Conservation (phyloP, 2,113 vertebrate genomes). For the Lophius piscatorius region DNA sequence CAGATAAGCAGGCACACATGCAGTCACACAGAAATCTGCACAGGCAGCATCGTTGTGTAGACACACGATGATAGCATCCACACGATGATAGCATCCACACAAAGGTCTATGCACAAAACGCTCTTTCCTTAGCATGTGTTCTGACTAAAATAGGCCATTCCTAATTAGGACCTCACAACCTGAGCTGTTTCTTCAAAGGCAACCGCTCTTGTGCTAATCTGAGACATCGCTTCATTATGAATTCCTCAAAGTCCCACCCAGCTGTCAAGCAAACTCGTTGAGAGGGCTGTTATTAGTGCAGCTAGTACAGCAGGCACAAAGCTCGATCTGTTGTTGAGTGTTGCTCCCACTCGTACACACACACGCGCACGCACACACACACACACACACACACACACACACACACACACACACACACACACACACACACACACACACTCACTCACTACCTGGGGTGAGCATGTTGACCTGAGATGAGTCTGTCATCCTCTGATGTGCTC, state of each 20-base stretch:
- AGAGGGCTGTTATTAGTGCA: slow-evolving; percentile 69
- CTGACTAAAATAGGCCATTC: slow-evolving; percentile 76
- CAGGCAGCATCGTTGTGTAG: slow-evolving; percentile 18
- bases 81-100: slow-evolving; percentile 22
- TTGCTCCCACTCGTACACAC: slow-evolving; percentile 48
- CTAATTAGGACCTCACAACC: slow-evolving; percentile 82
- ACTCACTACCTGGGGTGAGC: slow-evolving; percentile 24
- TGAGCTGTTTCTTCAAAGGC: slow-evolving; percentile 82
- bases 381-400: slow-evolving; percentile 45
- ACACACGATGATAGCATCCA: slow-evolving; percentile 23
- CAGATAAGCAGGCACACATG: slow-evolving; percentile 7
- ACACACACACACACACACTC: slow-evolving; percentile 45
- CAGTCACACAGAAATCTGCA: slow-evolving; percentile 9
- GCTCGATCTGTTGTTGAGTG: slow-evolving; percentile 65
- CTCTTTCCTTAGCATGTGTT: slow-evolving; percentile 61
- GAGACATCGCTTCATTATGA: slow-evolving; percentile 79
- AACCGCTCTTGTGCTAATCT: slow-evolving; percentile 74
- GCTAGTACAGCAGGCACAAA: slow-evolving; percentile 65
- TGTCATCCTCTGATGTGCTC: slow-evolving; percentile 64
- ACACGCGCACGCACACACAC: slow-evolving; percentile 50
- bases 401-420: slow-evolving; percentile 55
- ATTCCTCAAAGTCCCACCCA: slow-evolving; percentile 78
- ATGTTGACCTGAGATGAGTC: slow-evolving; percentile 63
- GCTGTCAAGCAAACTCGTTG: slow-evolving; percentile 75
- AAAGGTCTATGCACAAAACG: slow-evolving; percentile 37